phyloP scores from a whole-genome alignment of 2,888 invertebrate genomes.

The Panorpa germanica region DNA sequence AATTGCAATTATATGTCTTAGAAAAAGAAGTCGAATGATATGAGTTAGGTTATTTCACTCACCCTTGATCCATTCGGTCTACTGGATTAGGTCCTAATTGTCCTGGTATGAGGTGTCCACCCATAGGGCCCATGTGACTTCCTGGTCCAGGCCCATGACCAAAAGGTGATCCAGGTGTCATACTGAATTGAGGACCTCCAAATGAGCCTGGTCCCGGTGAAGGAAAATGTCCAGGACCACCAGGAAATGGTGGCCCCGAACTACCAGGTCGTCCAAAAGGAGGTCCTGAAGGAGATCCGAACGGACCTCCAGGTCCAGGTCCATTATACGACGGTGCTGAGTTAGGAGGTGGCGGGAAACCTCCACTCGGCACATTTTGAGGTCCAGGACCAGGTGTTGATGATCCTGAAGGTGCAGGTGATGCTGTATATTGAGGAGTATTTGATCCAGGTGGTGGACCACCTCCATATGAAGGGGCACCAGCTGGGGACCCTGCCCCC shows the following conservation, averaged over 20 bases:
- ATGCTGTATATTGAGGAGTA: slow-evolving; percentile 70
- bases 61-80: slow-evolving; percentile 62
- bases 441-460: slow-evolving; percentile 53
- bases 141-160: slow-evolving; percentile 50
- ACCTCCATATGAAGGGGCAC: slow-evolving; percentile 50
- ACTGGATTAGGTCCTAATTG: slow-evolving; percentile 63
- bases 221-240: slow-evolving; percentile 26
- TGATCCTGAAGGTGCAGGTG: slow-evolving; percentile 64
- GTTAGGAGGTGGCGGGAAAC: slow-evolving; percentile 31
- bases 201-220: slow-evolving; percentile 41
- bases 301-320: slow-evolving; percentile 37
- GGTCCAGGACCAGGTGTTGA: slow-evolving; percentile 65
- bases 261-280: slow-evolving; percentile 44
- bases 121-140: slow-evolving; percentile 34
- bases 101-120: slow-evolving; percentile 24
- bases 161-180: slow-evolving; percentile 51
- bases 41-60: too few relatives aligned
- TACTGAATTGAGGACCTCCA: slow-evolving; percentile 44
- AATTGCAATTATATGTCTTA: too few relatives aligned
- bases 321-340: slow-evolving; percentile 45
- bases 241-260: slow-evolving; percentile 53
- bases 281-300: slow-evolving; percentile 45
- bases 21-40: too few relatives aligned
- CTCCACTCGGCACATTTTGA: slow-evolving; percentile 30
- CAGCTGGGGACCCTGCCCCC: slow-evolving; percentile 55